Evolutionary conservation across 2,888 invertebrate species (phyloP), one percentile per base, ranked within the genome.

Genomic region (Tridacna crocea): DNA sequence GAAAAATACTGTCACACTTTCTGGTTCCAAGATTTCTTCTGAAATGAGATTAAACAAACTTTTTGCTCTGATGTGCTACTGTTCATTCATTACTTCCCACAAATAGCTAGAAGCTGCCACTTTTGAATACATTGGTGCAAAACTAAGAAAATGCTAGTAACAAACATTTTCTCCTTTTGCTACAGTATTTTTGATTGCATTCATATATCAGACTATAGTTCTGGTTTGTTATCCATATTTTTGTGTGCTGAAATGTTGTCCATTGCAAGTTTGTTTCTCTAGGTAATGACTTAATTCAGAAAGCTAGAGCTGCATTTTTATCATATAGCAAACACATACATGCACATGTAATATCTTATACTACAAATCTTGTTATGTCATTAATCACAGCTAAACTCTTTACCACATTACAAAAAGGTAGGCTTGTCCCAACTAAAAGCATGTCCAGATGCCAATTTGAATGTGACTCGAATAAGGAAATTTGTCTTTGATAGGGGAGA

Each of bases 1-100:
- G 63, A 87, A 88, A 63, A 88, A 88, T 22, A 74, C 76, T 13
- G 75, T 51, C 22, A 87, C 77, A 73, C 82, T 83, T 46, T 85
- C 84, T 3, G 61, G 51, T 63, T 87, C 84, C 17, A 87, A 72
- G 47, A 79, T 72, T 3, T 80, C 78, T 24, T 77, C 86, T 86
- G 80, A 27, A 76, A 84, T 8, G 15, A 63, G 6, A 24, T 63
- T 63, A 48, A 48, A 19, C 55, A 55, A 55, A n/a, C n/a, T 55
- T 55, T 55, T n/a, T 55, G 3, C 2, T 55, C 55, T 55, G 17
- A 55, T 55, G 3, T 55, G 55, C n/a, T 10, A n/a, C 55, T 55
- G 2, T 55, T 17, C 55, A 17, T 10, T 55, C n/a, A 36, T 36
- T 36, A 4, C 6, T 19, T 55, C 55, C 3, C 10, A 10, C 3